Evolutionary conservation across 1,140 invertebrate species (phyloP).

Genomic region (Diachasmimorpha longicaudata): DNA sequence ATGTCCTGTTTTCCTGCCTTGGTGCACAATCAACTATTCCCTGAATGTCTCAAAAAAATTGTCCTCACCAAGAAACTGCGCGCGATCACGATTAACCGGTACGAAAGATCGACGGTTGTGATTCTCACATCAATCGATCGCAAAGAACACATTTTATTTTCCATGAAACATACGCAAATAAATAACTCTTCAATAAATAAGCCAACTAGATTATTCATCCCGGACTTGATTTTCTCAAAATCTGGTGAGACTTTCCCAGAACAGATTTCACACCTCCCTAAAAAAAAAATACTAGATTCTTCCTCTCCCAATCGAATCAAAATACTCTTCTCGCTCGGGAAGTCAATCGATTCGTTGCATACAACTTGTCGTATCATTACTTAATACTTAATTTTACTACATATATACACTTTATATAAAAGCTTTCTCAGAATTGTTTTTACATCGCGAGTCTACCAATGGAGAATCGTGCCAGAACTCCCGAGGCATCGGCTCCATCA

Average conservation of each 20-base stretch:
- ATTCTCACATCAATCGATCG: conserved; percentile 28
- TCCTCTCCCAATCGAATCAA: not conserved
- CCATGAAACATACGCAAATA: conserved; percentile 39
- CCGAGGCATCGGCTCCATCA: conserved; percentile 25
- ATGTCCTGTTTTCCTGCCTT: no score
- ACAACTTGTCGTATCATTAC: not conserved
- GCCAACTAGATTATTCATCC: conserved; percentile 40
- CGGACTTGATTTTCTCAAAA: not conserved
- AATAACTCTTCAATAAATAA: conserved; percentile 55
- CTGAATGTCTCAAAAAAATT: not conserved
- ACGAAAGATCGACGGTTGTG: conserved; percentile 35
- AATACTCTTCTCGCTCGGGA: not conserved
- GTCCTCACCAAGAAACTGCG: conserved; percentile 30
- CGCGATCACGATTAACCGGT: conserved; percentile 35
- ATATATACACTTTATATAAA: conserved; percentile 19
- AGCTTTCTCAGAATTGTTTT: conserved; percentile 16
- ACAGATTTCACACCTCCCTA: not conserved
- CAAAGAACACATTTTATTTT: conserved; percentile 34
- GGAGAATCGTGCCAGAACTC: not conserved
- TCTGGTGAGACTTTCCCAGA: not conserved
- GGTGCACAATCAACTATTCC: no score
- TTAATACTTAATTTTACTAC: not conserved
- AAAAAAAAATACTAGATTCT: not conserved
- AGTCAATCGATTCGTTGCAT: not conserved
- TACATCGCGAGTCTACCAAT: conserved; percentile 40